Conservation (phyloP, 2,888 invertebrate genomes). For the Ichneumoninae sp. region DNA sequence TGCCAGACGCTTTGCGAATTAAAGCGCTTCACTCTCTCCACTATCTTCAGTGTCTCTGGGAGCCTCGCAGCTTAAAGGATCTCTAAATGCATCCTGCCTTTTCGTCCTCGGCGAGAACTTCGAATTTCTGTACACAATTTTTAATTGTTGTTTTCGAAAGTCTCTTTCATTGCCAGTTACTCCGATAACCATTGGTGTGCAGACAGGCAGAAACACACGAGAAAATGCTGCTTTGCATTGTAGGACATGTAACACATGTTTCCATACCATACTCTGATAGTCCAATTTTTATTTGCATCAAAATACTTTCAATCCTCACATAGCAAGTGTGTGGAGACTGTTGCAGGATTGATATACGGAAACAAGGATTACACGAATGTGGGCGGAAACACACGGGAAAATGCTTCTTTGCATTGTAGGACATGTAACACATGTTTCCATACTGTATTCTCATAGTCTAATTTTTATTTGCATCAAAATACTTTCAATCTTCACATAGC, state of each 20-base stretch:
- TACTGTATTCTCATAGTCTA: background rate
- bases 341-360: background rate
- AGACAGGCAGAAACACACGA: too few relatives aligned
- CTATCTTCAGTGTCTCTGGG: constrained; percentile 6
- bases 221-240: too few relatives aligned
- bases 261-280: too few relatives aligned
- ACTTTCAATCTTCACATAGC: background rate
- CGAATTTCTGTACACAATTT: background rate
- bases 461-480: background rate
- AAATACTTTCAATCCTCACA: too few relatives aligned
- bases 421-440: background rate
- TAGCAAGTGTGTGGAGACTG: too few relatives aligned
- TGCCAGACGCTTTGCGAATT: constrained; percentile 31
- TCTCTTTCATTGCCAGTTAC: too few relatives aligned
- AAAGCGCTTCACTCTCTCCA: constrained; percentile 37
- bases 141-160: too few relatives aligned
- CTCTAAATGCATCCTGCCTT: background rate
- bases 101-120: background rate
- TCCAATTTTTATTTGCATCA: too few relatives aligned
- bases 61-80: constrained; percentile 3
- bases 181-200: too few relatives aligned
- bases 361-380: background rate
- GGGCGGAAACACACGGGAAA: too few relatives aligned
- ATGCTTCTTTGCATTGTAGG: too few relatives aligned
- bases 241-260: too few relatives aligned